Conservation (phyloP, 1,140 invertebrate species). For the Diuraphis noxia region DNA sequence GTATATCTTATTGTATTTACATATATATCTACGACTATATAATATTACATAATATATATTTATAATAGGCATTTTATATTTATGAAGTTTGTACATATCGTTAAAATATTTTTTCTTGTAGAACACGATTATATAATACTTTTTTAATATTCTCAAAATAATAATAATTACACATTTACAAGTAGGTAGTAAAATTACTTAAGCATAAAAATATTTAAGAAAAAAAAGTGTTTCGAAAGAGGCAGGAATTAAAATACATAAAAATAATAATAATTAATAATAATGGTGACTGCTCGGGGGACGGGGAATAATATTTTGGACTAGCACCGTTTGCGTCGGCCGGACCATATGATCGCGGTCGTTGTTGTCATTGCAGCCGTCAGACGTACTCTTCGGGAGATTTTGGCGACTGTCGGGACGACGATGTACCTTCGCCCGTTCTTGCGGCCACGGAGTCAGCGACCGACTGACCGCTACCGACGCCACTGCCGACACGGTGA, state of each 20-base stretch:
- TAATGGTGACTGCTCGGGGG: slow-evolving; percentile 1
- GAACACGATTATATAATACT: not conserved
- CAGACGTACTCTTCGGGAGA: slow-evolving; percentile 44
- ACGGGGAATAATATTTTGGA: not conserved
- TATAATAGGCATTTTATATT: not conserved
- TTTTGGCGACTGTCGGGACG: slow-evolving; percentile 3
- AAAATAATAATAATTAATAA: slow-evolving; percentile 15
- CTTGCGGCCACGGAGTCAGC: not conserved
- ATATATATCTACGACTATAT: not conserved
- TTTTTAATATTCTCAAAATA: not conserved
- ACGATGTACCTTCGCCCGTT: not conserved
- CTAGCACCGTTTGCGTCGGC: slow-evolving; percentile 36
- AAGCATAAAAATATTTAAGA: not conserved
- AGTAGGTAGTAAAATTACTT: not conserved
- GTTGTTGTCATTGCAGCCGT: not conserved
- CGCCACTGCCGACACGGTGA: not conserved
- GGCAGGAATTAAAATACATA: not conserved
- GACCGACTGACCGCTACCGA: not conserved
- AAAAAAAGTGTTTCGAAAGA: not conserved
- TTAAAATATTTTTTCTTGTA: not conserved
- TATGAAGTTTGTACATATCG: not conserved
- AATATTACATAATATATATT: not conserved
- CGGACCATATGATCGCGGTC: not conserved
- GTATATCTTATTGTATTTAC: not conserved
- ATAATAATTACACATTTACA: not conserved